phyloP scores from a whole-genome alignment of 2,888 invertebrate species.

The Nemoura dubitans region DNA sequence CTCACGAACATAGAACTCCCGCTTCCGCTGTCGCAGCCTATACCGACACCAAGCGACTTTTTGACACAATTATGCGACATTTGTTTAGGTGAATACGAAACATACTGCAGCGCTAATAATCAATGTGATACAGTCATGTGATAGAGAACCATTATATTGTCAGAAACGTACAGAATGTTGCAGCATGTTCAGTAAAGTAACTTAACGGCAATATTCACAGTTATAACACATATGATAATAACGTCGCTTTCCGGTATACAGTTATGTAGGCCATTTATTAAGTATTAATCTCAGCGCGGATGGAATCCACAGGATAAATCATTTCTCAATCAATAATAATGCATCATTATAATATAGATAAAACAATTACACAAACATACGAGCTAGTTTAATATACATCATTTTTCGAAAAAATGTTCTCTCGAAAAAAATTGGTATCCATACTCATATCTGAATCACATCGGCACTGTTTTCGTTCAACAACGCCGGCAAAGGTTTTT shows the following conservation, averaged over 20 bases:
- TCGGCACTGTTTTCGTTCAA: background rate
- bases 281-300: background rate
- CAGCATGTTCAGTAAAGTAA: too few relatives aligned
- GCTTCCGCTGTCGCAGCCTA: too few relatives aligned
- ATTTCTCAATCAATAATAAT: background rate
- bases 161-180: too few relatives aligned
- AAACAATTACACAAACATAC: conserved; percentile 3
- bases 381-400: background rate
- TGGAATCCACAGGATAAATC: background rate
- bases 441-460: background rate
- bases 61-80: too few relatives aligned
- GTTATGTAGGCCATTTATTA: background rate
- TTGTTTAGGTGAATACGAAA: too few relatives aligned
- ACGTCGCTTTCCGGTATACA: background rate
- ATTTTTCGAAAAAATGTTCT: background rate
- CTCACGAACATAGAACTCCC: too few relatives aligned
- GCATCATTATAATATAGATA: background rate
- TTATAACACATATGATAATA: too few relatives aligned
- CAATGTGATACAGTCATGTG: too few relatives aligned
- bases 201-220: too few relatives aligned
- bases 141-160: too few relatives aligned
- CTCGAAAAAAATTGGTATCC: background rate
- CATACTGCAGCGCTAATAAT: too few relatives aligned
- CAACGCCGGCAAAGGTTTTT: background rate
- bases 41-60: too few relatives aligned